Evolutionary conservation across 2,888 invertebrate genomes (phyloP).

Genomic region (Candidula unifasciata): DNA sequence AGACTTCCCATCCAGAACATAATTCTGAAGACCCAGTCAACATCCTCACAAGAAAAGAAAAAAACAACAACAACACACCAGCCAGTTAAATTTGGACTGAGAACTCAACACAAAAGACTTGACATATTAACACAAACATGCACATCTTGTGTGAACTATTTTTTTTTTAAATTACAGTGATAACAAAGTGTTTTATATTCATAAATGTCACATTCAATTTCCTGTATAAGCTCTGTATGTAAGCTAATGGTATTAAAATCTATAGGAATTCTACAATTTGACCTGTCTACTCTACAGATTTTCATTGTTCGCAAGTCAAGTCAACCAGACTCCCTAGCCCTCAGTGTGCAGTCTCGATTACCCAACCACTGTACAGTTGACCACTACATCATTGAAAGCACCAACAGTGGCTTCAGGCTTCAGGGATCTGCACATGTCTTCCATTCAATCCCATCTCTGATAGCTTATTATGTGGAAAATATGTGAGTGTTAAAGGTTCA

Average conservation of each 20-base stretch:
- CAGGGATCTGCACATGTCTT: constrained; percentile 96
- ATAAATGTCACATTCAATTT: not conserved
- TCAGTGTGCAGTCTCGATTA: constrained; percentile 91
- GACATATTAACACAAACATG: no score
- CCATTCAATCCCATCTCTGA: constrained; percentile 92
- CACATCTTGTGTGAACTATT: no score
- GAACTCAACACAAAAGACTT: no score
- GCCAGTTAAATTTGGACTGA: no score
- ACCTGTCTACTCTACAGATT: constrained; percentile 82
- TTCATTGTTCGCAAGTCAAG: constrained; percentile 97
- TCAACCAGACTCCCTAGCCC: constrained; percentile 94
- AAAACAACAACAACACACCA: no score
- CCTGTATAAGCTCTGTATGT: not conserved
- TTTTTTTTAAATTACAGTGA: not conserved
- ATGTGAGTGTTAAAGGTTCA: constrained; percentile 62
- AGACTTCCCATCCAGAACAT: no score
- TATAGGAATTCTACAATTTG: not conserved
- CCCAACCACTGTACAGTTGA: constrained; percentile 94
- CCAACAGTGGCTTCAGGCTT: constrained; percentile 86
- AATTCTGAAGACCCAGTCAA: no score
- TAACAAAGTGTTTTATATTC: not conserved
- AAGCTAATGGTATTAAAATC: not conserved
- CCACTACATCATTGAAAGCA: constrained; percentile 94
- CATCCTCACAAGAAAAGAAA: no score
- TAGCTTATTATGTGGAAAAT: constrained; percentile 91